Evolutionary conservation across 2,113 vertebrate genomes (phyloP).

Genomic region (Halcyon malimbica): DNA sequence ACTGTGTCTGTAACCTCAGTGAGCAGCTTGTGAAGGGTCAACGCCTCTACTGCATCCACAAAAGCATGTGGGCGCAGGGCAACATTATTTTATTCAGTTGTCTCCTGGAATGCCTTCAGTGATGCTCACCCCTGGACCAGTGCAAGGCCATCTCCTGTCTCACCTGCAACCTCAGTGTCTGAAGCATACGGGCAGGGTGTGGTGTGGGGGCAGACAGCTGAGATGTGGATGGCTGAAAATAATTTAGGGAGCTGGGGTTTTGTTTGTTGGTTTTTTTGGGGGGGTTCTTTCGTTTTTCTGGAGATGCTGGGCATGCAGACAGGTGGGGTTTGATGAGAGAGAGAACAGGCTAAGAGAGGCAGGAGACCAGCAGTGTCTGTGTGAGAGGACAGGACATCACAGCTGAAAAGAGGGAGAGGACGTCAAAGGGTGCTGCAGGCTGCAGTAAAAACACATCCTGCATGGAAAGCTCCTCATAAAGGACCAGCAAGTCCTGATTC

Average conservation of each 20-base stretch:
- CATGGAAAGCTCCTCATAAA: neutral
- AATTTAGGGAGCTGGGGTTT: neutral
- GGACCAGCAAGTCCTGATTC: neutral
- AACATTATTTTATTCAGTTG: neutral
- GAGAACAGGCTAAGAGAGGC: neutral
- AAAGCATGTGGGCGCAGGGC: neutral
- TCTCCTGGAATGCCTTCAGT: neutral
- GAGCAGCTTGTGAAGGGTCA: neutral
- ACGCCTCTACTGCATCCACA: rapidly evolving
- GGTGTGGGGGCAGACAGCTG: neutral
- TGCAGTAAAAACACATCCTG: neutral
- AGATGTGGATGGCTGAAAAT: neutral
- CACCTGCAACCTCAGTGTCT: neutral
- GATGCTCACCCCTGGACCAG: neutral
- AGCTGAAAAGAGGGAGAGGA: neutral
- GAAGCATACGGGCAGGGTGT: rapidly evolving
- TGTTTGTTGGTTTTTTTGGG: neutral
- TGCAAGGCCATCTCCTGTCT: rapidly evolving
- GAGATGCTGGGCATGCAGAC: neutral
- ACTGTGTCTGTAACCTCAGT: neutral
- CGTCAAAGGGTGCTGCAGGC: neutral
- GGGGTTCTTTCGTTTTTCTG: neutral
- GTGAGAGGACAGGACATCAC: rapidly evolving
- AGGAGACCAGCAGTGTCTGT: neutral
- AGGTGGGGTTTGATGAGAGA: neutral